phyloP scores from a whole-genome alignment of 2,888 invertebrate species.

The Tuberolachnus salignus region DNA sequence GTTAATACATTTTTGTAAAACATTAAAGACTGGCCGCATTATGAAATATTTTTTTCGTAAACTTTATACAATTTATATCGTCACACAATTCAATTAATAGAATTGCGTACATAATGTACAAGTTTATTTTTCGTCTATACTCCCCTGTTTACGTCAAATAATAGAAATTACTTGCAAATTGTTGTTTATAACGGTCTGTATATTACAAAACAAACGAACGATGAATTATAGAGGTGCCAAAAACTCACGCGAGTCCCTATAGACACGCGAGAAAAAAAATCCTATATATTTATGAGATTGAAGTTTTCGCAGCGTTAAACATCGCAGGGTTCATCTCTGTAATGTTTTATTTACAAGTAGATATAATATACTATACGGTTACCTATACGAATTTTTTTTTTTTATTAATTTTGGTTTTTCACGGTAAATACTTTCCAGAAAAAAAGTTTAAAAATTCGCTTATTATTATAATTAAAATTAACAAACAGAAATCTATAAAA shows the following conservation, averaged over 20 bases:
- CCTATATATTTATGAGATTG: slow-evolving; percentile 33
- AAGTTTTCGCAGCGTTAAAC: slow-evolving; percentile 2
- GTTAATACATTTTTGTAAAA: too few relatives aligned
- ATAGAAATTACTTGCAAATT: background rate
- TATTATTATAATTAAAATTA: too few relatives aligned
- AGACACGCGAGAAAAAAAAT: slow-evolving; percentile 2
- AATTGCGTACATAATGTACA: background rate
- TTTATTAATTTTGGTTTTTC: slow-evolving; percentile 12
- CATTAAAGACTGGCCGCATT: too few relatives aligned
- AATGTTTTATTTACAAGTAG: slow-evolving; percentile 23
- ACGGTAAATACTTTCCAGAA: too few relatives aligned
- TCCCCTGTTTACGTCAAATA: background rate
- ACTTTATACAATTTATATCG: background rate
- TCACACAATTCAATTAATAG: background rate
- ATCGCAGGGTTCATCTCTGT: background rate
- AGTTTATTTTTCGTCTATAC: background rate
- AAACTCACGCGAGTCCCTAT: background rate
- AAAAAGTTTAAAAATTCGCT: too few relatives aligned
- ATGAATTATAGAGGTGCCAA: slow-evolving; percentile 22
- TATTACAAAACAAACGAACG: background rate
- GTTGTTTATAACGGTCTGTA: background rate
- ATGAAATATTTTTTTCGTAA: too few relatives aligned
- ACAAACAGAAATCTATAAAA: too few relatives aligned
- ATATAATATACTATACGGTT: background rate
- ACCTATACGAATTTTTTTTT: background rate